Percentiles rank a stretch among this genome's conserved stretches.
These are phyloP conservation scores for Sarcophaga bullata DNA, from an alignment of 1,140 invertebrate species.

Conservation along the genomic window DNA sequence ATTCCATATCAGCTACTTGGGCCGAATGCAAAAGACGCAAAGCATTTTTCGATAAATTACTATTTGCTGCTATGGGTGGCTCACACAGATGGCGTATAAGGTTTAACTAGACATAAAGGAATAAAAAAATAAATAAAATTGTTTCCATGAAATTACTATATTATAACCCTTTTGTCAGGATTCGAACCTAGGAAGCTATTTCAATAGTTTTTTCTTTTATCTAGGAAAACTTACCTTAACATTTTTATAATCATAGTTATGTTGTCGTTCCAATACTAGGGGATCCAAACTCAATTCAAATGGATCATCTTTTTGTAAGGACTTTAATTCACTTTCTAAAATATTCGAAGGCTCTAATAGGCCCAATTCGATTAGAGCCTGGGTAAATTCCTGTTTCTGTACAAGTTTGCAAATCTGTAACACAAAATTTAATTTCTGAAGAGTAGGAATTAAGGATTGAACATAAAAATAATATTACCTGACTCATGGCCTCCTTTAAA, in stretches of 20 bases:
- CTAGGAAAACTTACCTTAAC: constrained; percentile 58
- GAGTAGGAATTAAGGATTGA: neutral
- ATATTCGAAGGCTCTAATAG: constrained; percentile 65
- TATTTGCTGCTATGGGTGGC: constrained; percentile 70
- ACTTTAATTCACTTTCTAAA: constrained; percentile 49
- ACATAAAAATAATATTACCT: constrained; percentile 51
- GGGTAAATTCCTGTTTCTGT: constrained; percentile 71
- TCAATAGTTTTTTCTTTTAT: too few relatives aligned
- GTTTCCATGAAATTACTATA: too few relatives aligned
- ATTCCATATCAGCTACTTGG: constrained; percentile 73
- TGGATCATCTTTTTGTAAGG: constrained; percentile 55
- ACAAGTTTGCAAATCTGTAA: constrained; percentile 68
- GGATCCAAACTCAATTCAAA: constrained; percentile 44
- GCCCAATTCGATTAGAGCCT: constrained; percentile 69
- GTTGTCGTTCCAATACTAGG: constrained; percentile 46
- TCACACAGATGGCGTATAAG: constrained; percentile 73
- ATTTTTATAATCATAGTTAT: constrained; percentile 57
- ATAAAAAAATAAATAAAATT: neutral
- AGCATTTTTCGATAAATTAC: constrained; percentile 69
- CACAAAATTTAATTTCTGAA: neutral
- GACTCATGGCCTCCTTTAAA: constrained; percentile 63
- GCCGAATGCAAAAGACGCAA: constrained; percentile 69
- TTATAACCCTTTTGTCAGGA: too few relatives aligned
- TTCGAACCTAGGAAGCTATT: too few relatives aligned
- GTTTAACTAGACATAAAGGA: constrained; percentile 70